Evolutionary conservation across 1,140 invertebrate species (phyloP), one percentile per base, ranked within the genome.

Genomic region (Drosophila saltans): DNA sequence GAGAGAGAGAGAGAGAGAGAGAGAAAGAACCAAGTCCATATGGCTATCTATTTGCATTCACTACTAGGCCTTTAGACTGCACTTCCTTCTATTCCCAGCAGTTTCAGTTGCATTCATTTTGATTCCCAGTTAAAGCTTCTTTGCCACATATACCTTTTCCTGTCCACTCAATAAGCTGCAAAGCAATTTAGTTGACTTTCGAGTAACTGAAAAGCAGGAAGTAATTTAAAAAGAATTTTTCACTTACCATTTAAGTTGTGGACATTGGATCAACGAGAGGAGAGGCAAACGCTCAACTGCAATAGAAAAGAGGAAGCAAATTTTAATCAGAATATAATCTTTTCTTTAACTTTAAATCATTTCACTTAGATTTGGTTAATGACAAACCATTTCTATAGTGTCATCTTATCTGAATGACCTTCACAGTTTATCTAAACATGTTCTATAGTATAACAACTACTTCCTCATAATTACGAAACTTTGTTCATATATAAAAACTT

Each of bases 191-290:
- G 75, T 73, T 82, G 72, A 62, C 58, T 39, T 52, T 45, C n/a
- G 16, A 1, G 16, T n/a, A 36, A 16, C 16, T 16, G 60, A 72
- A 67, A 78, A 75, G 78, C 81, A 85, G 78, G 78, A 84, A 85
- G 74, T 79, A 72, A 73, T 82, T 86, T 72, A 82, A 66, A 86
- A 66, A 68, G 75, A 71, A 74, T 79, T 86, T 80, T 80, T 61
- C 73, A 88, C 80, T 88, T 81, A 88, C 83, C 83, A 89, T 80
- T 89, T 83, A 86, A 89, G 78, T 68, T 88, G 70, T 66, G 80
- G 68, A 80, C 80, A 86, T 82, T 77, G 75, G 58, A 36, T 36
- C 33, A 36, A 36, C 3, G 33, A 6, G 33, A 36, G 6, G 60
- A 43, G 55, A 41, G 58, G 30, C 36, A 65, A 39, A 36, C 28